These are phyloP conservation scores for Sinonovacula constricta DNA, from an alignment of 1,140 invertebrate genomes.

Conservation along the genomic window DNA sequence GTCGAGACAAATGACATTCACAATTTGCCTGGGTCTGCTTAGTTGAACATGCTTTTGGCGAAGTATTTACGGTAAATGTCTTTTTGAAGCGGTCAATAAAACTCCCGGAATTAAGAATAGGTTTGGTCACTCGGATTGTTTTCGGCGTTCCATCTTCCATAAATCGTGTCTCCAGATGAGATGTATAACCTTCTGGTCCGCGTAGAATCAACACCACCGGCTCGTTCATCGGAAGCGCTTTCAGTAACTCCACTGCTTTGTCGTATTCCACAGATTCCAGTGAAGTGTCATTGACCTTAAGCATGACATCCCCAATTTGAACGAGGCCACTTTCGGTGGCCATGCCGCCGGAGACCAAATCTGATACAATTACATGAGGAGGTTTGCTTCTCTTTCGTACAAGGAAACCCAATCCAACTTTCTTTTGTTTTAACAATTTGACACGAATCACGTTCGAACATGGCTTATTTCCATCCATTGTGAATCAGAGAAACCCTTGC, in stretches of 20 bases:
- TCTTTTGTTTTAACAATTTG: conserved; percentile 68
- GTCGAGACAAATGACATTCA: conserved; percentile 10
- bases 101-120: conserved; percentile 58
- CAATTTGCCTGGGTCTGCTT: conserved; percentile 24
- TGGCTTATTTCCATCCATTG: neutral
- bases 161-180: conserved; percentile 73
- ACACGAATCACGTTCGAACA: conserved; percentile 70
- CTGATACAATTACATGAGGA: conserved; percentile 69
- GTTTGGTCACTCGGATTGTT: conserved; percentile 69
- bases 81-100: conserved; percentile 63
- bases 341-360: conserved; percentile 66
- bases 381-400: conserved; percentile 67
- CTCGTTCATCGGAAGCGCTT: conserved; percentile 63
- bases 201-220: conserved; percentile 66
- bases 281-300: conserved; percentile 72
- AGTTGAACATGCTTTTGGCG: conserved; percentile 16
- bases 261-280: conserved; percentile 69
- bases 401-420: conserved; percentile 72
- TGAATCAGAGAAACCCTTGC: too few species aligned
- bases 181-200: conserved; percentile 69
- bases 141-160: conserved; percentile 66
- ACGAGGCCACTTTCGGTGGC: conserved; percentile 72
- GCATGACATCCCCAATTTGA: conserved; percentile 71
- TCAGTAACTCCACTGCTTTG: conserved; percentile 67
- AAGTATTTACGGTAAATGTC: conserved; percentile 48